Base-by-base conservation (phyloP, 1,140 invertebrate species). In the Sweltsa coloradensis region DNA sequence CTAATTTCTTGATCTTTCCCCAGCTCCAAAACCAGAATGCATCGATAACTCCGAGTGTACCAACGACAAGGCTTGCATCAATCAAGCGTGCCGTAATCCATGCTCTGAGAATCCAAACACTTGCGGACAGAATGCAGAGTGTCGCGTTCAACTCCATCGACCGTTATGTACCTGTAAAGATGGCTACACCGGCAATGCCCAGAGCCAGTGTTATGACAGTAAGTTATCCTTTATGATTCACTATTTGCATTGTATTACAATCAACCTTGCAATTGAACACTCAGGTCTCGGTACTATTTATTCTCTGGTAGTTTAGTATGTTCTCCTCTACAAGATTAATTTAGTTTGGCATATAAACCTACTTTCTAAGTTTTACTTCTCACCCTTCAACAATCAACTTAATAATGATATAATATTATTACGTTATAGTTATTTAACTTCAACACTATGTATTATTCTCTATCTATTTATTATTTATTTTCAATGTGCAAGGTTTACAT, bases 151-250 rank as follows among this genome's bases (percentile, higher is more conserved):
- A 62, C 68, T 81, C 26, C 90, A 94, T 57, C 68, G 87, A 57
- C 83, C 87, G 5, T 69, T 87, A 18, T 95, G 90, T 57, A 75
- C 81, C 1, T 95, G 90, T 60, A 72, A 79, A 50, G 81, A 85
- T 54, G 85, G 83, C 6, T 87, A 79, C 55, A 84, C 84, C 55
- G 89, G 89, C 60, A 86, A 91, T 63, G 85, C 88, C 16, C 77
- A 88, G 53, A 74, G 74, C 37, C 75, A 79, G 53, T 91, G 88
- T 60, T 75, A 78, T 53, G 76, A 83, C 65, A 76, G 80, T 83
- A 71, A 59, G 69, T 62, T n/a, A n/a, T n/a, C n/a, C n/a, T n/a
- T n/a, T n/a, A n/a, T 14, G 14, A 50, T 16, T 41, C 16, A 16
- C 34, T 45, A 13, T 6, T 6, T 22, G 13, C 16, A 9, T 47